Base-by-base conservation (phyloP, 2,113 vertebrate species). In the Tauraco erythrolophus region DNA sequence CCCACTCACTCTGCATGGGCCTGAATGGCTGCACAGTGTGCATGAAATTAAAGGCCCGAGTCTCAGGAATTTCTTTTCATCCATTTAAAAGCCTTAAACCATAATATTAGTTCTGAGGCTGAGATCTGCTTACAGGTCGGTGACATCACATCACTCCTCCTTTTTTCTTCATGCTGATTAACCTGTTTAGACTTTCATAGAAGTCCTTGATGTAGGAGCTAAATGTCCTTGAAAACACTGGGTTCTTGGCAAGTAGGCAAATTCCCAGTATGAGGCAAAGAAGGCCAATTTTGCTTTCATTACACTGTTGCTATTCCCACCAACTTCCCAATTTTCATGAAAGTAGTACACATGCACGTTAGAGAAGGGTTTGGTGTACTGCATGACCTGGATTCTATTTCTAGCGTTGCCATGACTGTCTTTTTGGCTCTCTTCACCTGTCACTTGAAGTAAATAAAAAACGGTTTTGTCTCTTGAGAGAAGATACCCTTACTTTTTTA, bases 171-270 rank as follows among this genome's bases (percentile, higher is more conserved):
- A 91, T 19, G 92, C 95, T 96, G 95, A 94, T 92, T 94, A 95
- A 95, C 92, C 94, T 96, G 96, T 97, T 97, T 94, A 92, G 96
- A 94, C 88, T 97, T 95, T 84, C 84, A 94, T 14, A 78, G 14
- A 81, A 89, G 95, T 91, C 95, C 96, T 97, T 97, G 86, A 90
- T 91, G 83, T 64, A 94, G 72, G 72, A 94, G 83, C 84, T 87
- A 84, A 94, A 94, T 12, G 96, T 92, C 95, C 96, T 97, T 97
- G 94, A 94, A 97, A 97, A 95, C 95, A 58, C 72, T 41, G 56
- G 91, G 86, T 81, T 95, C 95, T 94, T 97, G 97, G 95, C 97
- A 97, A 97, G 84, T 95, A 97, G 97, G 96, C 95, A 94, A 96
- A 97, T 96, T 96, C 96, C 96, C 94, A 94, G 92, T 95, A 94